Evolutionary conservation across 1,140 invertebrate species (phyloP).

Genomic region (Drosophila fuyamai): DNA sequence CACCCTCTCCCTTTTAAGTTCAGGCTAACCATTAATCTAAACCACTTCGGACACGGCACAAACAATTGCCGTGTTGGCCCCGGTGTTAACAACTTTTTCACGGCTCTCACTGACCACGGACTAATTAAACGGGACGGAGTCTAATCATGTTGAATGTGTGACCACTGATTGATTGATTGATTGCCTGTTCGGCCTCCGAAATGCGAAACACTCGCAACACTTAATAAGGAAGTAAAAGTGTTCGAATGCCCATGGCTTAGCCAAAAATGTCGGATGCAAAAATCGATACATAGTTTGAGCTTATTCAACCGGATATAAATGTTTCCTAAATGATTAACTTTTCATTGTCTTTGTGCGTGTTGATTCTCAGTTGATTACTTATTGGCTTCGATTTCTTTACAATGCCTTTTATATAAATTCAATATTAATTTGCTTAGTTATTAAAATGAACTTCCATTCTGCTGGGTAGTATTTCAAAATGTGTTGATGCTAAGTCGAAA

Average conservation of each 20-base stretch:
- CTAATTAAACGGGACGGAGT: slow-evolving; percentile 67
- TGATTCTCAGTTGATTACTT: too few relatives aligned
- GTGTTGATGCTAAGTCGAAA: too few relatives aligned
- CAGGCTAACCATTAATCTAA: slow-evolving; percentile 44
- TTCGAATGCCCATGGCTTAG: background rate
- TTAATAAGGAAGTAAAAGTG: background rate
- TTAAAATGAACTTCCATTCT: too few relatives aligned
- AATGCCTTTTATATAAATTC: too few relatives aligned
- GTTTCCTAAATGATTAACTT: too few relatives aligned
- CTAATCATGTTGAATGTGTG: slow-evolving; percentile 76
- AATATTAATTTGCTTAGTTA: too few relatives aligned
- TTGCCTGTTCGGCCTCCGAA: slow-evolving; percentile 20
- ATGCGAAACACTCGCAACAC: slow-evolving; percentile 4
- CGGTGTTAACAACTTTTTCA: slow-evolving; percentile 53
- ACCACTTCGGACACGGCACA: slow-evolving; percentile 52
- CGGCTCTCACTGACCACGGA: slow-evolving; percentile 33
- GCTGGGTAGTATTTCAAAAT: too few relatives aligned
- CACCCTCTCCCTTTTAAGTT: slow-evolving; percentile 3
- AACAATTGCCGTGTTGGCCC: slow-evolving; percentile 41
- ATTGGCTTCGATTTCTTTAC: too few relatives aligned
- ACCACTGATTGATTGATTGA: slow-evolving; percentile 71
- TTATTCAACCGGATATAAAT: background rate
- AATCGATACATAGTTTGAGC: slow-evolving; percentile 4
- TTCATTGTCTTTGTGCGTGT: too few relatives aligned
- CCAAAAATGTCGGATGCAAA: background rate